A percentile compares a stretch with the other conserved stretches of the same genome.
Conservation (phyloP, 2,888 invertebrate species). For the Napeogenes inachia region DNA sequence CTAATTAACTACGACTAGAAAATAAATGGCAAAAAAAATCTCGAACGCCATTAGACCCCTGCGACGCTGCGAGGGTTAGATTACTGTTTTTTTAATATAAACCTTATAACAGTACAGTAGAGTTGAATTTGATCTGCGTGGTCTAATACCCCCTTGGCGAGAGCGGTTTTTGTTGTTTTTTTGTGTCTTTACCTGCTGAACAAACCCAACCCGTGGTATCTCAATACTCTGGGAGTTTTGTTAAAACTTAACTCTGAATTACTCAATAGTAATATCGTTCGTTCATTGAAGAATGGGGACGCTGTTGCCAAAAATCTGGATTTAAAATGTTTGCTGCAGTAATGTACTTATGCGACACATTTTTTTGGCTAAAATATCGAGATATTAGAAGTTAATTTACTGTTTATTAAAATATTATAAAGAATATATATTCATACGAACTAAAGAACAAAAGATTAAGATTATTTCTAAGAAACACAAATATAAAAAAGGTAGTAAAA, state of each 20-base stretch:
- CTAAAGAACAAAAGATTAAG: too few relatives aligned
- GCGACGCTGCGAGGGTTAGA: constrained; percentile 37
- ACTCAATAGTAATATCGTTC: neutral
- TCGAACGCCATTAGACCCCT: constrained; percentile 70
- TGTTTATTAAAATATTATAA: too few relatives aligned
- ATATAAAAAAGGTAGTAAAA: too few relatives aligned
- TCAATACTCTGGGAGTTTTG: constrained; percentile 20
- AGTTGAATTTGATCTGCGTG: constrained; percentile 29
- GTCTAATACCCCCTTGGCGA: constrained; percentile 39
- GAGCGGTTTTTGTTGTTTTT: constrained; percentile 48
- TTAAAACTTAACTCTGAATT: constrained; percentile 18
- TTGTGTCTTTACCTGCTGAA: constrained; percentile 59
- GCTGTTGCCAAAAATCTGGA: constrained; percentile 17
- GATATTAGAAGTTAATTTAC: too few relatives aligned
- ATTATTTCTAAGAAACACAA: too few relatives aligned
- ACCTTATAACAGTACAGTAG: constrained; percentile 23
- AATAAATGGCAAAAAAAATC: constrained; percentile 47
- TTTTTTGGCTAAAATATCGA: too few relatives aligned
- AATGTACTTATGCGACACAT: too few relatives aligned
- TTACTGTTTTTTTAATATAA: constrained; percentile 10
- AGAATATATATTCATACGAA: too few relatives aligned
- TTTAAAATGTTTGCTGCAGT: constrained; percentile 7
- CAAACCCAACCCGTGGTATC: constrained; percentile 34
- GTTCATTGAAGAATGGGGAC: too few relatives aligned
- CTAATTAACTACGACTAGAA: constrained; percentile 59